Percentiles rank a stretch among this genome's conserved stretches.
These are phyloP conservation scores for Salminus brasiliensis DNA, from an alignment of 2,113 vertebrate species.

Conservation along the genomic window DNA sequence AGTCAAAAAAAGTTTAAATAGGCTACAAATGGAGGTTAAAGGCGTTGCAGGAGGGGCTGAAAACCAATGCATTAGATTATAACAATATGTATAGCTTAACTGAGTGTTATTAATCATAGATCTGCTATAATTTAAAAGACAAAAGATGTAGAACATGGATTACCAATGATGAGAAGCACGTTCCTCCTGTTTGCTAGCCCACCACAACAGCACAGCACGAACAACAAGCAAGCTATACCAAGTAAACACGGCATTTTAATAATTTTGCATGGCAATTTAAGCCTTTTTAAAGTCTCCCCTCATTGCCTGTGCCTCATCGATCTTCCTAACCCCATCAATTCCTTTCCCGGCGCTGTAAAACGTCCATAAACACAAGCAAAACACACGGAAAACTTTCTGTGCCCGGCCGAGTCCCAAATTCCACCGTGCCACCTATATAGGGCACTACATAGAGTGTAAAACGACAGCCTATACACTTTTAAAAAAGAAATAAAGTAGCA, in stretches of 20 bases:
- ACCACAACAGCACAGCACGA: slow-evolving; percentile 7
- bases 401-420: not conserved
- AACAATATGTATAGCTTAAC: no score
- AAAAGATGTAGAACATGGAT: not conserved
- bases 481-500: no score
- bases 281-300: not conserved
- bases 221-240: not conserved
- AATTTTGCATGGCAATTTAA: no score
- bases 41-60: no score
- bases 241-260: not conserved
- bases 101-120: no score
- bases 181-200: slow-evolving; percentile 68
- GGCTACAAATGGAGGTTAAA: no score
- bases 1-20: no score
- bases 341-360: not conserved
- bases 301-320: not conserved
- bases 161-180: slow-evolving; percentile 79
- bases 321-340: no score
- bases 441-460: not conserved
- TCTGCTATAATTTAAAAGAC: no score
- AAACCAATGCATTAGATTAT: no score
- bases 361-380: not conserved
- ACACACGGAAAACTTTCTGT: not conserved
- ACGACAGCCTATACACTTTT: no score
- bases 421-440: not conserved